These are phyloP conservation scores for Drosophila simulans DNA, from an alignment of 1,140 invertebrate species.

Conservation along the genomic window DNA sequence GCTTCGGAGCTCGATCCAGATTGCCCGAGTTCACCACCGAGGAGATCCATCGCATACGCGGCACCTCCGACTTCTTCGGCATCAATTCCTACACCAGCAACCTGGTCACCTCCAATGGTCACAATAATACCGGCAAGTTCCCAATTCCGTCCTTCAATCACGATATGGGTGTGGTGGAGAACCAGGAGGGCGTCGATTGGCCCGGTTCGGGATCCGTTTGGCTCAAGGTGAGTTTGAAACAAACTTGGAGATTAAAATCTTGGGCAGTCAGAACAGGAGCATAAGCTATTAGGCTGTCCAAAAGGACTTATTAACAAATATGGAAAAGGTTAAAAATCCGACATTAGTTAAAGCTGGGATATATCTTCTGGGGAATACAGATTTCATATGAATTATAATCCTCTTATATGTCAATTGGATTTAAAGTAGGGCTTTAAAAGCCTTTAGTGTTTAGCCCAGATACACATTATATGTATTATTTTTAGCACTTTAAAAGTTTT, in stretches of 20 bases:
- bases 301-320: neutral
- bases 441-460: too few relatives aligned
- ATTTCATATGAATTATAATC: neutral
- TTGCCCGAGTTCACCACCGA: constrained; percentile 87
- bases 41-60: constrained; percentile 86
- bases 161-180: constrained; percentile 85
- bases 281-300: too few relatives aligned
- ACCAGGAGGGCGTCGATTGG: constrained; percentile 85
- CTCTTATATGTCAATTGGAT: neutral
- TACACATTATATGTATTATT: too few relatives aligned
- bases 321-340: neutral
- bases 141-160: constrained; percentile 85
- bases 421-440: too few relatives aligned
- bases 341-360: too few relatives aligned
- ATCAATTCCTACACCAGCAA: constrained; percentile 87
- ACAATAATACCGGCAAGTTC: constrained; percentile 83
- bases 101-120: constrained; percentile 83
- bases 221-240: constrained; percentile 85
- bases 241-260: too few relatives aligned
- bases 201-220: constrained; percentile 85
- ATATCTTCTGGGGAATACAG: too few relatives aligned
- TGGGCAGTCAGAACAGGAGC: too few relatives aligned
- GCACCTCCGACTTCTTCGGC: constrained; percentile 87
- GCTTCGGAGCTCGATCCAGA: constrained; percentile 85
- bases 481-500: neutral